Conservation (phyloP, 2,797 vertebrate species). For the Numenius phaeopus region DNA sequence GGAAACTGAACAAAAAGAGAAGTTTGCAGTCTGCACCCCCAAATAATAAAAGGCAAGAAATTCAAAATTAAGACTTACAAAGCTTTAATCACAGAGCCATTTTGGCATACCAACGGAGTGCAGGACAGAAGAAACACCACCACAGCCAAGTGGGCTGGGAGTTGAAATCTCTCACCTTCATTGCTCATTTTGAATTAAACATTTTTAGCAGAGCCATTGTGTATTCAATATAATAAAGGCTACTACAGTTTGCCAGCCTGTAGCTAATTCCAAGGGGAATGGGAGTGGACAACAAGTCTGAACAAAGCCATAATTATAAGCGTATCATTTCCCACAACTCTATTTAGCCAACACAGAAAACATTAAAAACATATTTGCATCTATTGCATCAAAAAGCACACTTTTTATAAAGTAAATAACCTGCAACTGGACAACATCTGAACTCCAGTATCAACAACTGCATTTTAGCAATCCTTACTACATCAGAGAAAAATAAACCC, state of each 20-base stretch:
- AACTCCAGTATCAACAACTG: not conserved
- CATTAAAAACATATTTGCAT: not conserved
- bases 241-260: conserved; percentile 23
- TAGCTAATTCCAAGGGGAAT: conserved; percentile 39
- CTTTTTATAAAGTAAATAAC: not conserved
- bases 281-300: conserved; percentile 62
- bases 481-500: not conserved
- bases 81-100: not conserved
- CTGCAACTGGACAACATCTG: not conserved
- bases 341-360: conserved; percentile 50
- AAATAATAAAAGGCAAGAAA: conserved; percentile 1
- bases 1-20: conserved; percentile 11
- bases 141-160: not conserved
- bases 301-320: conserved; percentile 71
- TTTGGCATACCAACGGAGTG: not conserved
- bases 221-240: conserved; percentile 40
- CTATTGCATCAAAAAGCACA: not conserved
- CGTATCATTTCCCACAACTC: conserved; percentile 47
- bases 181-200: not conserved
- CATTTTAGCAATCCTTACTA: not conserved
- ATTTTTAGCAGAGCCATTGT: not conserved
- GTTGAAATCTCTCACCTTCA: not conserved
- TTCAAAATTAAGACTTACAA: not conserved
- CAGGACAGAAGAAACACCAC: not conserved
- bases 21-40: not conserved